Base-by-base conservation (phyloP, 2,797 vertebrate species). In the Eutrigla gurnardus region DNA sequence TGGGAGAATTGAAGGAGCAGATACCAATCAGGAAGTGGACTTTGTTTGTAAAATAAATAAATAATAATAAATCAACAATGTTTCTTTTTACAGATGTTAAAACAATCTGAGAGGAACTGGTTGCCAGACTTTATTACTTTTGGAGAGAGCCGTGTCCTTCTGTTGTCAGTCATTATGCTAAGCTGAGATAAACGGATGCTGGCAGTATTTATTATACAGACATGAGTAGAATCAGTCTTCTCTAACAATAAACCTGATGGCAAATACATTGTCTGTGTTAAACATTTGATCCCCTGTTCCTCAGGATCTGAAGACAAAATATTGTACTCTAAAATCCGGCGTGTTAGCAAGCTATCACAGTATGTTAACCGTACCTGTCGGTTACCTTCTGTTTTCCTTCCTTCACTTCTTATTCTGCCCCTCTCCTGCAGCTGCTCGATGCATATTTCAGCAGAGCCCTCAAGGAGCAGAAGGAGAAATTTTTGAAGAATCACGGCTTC, bases 391-490 rank as follows among this genome's bases (percentile, higher is more conserved):
- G 6, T 65, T 46, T 32, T 9, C n/a, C 25, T 25, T 25, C 25
- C 25, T 25, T 25, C 25, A 25, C 25, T 25, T 72, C 2, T 45
- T 45, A 7, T 75, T 83, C 3, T 81, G 7, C 89, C 43, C 18
- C 70, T 90, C 43, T 75, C 65, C 54, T 17, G 43, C 83, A 99
- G 98, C 93, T 99, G 53, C 85, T 99, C 88, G 96, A 99, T 83
- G 96, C 97, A 0, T 99, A 99, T 92, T 98, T 99, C 93, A 96
- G 87, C 88, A 96, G 98, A 92, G 97, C 97, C 69, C 94, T 93
- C 46, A 99, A 98, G 66, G 98, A 99, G 79, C 97, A 99, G 87
- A 99, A 97, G 82, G 98, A 99, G 88, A 97, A 95, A 75, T 99
- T 99, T 83, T 90, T 99, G 89, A 99, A 98, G 93, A 98, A 96